These are phyloP conservation scores for Lepisosteus osseus DNA, from an alignment of 2,113 vertebrate species.

Conservation along the genomic window DNA sequence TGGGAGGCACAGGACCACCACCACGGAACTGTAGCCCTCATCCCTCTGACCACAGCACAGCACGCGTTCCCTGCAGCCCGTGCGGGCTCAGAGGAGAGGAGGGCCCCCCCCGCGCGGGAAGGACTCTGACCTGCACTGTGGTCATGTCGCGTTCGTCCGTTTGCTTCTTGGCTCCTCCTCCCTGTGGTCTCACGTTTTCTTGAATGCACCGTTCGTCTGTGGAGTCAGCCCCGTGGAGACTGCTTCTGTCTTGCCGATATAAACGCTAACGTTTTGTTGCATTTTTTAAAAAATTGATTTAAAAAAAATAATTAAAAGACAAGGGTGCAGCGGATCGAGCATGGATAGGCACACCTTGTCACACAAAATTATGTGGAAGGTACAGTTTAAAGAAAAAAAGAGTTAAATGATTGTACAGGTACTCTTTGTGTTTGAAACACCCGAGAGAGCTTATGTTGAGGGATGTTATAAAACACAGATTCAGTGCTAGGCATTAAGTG, in stretches of 20 bases:
- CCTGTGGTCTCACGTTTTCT: not conserved
- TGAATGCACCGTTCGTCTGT: not conserved
- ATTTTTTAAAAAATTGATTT: too few species aligned
- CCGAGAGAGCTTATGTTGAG: too few species aligned
- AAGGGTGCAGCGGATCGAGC: too few species aligned
- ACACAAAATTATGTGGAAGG: too few species aligned
- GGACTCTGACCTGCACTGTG: not conserved
- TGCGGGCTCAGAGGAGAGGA: not conserved
- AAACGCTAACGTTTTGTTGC: too few species aligned
- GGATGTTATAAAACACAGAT: too few species aligned
- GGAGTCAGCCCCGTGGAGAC: constrained; percentile 11
- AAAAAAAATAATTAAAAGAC: too few species aligned
- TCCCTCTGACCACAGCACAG: not conserved
- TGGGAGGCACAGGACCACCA: not conserved
- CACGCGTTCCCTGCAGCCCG: not conserved
- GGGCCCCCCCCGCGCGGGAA: not conserved
- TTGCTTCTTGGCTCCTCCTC: not conserved
- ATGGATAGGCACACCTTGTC: too few species aligned
- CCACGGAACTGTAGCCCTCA: not conserved
- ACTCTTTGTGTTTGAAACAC: too few species aligned
- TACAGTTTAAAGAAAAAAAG: too few species aligned
- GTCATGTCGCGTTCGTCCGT: not conserved
- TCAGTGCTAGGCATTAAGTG: too few species aligned
- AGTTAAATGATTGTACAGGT: too few species aligned
- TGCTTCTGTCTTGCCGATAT: constrained; percentile 2